Evolutionary conservation across 2,888 invertebrate species (phyloP).

Genomic region (Trissonchulus latispiculum): DNA sequence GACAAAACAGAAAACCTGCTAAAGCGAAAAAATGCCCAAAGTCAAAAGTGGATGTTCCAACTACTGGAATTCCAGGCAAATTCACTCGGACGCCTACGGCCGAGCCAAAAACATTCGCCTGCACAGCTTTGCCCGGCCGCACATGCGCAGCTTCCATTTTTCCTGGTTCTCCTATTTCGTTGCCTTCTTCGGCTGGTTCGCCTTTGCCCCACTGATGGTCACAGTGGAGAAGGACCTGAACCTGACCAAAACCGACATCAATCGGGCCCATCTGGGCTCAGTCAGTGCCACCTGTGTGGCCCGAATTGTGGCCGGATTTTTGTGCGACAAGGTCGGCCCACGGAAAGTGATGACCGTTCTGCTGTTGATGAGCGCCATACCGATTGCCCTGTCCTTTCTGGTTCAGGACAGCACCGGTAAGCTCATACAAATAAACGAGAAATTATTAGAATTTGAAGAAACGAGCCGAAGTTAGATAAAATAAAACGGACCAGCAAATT

Average conservation of each 20-base stretch:
- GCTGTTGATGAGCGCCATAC: background rate
- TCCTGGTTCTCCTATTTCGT: constrained; percentile 4
- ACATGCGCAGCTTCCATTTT: constrained; percentile 1
- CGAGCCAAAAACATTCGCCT: background rate
- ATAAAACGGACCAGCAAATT: no score
- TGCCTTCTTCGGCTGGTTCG: constrained; percentile 3
- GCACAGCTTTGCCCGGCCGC: background rate
- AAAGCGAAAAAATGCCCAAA: no score
- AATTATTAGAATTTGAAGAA: no score
- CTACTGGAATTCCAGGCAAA: background rate
- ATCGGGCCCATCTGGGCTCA: background rate
- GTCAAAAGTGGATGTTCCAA: no score
- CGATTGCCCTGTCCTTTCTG: background rate
- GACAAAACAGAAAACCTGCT: no score
- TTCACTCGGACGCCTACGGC: background rate
- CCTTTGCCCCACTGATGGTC: background rate
- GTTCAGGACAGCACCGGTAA: background rate
- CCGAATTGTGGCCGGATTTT: background rate
- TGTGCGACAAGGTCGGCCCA: background rate
- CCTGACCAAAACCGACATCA: background rate
- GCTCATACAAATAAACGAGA: no score
- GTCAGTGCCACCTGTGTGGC: background rate
- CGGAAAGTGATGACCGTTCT: background rate
- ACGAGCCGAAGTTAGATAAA: no score
- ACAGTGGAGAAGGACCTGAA: background rate